Evolutionary conservation across 2,113 vertebrate species (phyloP).

Genomic region (Phocoena phocoena): DNA sequence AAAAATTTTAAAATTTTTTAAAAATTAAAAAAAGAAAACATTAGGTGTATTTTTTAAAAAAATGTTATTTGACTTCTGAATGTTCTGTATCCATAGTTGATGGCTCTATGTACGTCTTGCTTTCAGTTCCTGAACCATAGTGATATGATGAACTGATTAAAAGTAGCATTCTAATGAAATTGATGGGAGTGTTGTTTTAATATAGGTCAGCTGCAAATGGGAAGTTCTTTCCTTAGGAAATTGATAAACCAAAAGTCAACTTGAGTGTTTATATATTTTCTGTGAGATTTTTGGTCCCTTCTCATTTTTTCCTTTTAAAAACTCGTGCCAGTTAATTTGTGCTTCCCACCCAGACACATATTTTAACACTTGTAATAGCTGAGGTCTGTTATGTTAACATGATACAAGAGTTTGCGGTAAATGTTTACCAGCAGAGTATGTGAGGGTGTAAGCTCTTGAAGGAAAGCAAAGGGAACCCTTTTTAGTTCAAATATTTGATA

Average conservation of each 20-base stretch:
- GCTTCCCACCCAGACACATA: constrained; percentile 26
- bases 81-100: background rate
- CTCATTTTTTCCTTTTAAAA: constrained; percentile 29
- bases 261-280: constrained; percentile 43
- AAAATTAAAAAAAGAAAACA: no score
- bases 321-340: background rate
- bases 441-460: background rate
- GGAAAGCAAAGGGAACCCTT: background rate
- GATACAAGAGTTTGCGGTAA: background rate
- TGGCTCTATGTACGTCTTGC: constrained; percentile 46
- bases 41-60: background rate
- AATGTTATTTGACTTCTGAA: background rate
- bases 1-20: no score
- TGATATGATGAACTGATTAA: constrained; percentile 63
- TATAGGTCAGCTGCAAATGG: constrained; percentile 73
- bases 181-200: constrained; percentile 66
- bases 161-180: constrained; percentile 66
- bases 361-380: constrained; percentile 19
- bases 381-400: background rate
- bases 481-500: background rate
- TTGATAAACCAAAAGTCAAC: constrained; percentile 73
- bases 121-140: constrained; percentile 16
- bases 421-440: background rate
- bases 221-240: constrained; percentile 83
- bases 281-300: constrained; percentile 26